These are phyloP conservation scores for Drosophila sturtevanti DNA, from an alignment of 1,140 invertebrate species.

Conservation along the genomic window DNA sequence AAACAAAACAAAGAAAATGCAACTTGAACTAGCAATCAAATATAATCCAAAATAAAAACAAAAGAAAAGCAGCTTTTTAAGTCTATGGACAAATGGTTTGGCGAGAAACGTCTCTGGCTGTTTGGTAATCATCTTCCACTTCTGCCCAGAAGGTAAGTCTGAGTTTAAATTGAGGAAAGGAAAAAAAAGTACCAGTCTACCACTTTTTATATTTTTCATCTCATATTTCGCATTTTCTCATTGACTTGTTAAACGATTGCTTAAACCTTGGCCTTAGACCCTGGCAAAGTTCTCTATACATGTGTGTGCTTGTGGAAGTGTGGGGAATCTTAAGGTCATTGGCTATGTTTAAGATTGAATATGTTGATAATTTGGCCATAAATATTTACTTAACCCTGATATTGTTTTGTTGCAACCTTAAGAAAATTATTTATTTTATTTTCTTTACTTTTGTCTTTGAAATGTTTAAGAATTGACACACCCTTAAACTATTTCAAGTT, in stretches of 20 bases:
- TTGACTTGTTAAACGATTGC: not conserved
- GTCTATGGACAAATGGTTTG: conserved; percentile 94
- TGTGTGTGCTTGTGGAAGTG: conserved; percentile 6
- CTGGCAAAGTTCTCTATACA: not conserved
- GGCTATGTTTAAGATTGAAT: conserved; percentile 50
- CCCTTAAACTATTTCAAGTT: no score
- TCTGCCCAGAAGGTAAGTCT: conserved; percentile 88
- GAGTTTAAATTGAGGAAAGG: not conserved
- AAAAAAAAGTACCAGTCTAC: not conserved
- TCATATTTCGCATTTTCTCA: not conserved
- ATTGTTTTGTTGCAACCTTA: conserved; percentile 64
- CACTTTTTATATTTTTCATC: not conserved
- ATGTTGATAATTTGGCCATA: conserved; percentile 41
- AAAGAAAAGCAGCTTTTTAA: conserved; percentile 11
- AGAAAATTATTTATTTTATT: conserved; percentile 27
- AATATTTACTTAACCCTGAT: conserved; percentile 43
- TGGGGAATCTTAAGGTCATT: conserved; percentile 42
- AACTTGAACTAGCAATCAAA: not conserved
- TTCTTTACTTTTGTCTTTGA: not conserved
- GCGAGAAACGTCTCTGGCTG: conserved; percentile 93
- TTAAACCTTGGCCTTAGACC: conserved; percentile 4
- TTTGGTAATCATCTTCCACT: conserved; percentile 92
- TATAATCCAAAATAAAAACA: not conserved
- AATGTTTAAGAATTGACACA: not conserved
- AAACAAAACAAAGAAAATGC: conserved; percentile 2